These are phyloP conservation scores for Drosophila hydei DNA, from an alignment of 1,140 invertebrate species.

Conservation along the genomic window DNA sequence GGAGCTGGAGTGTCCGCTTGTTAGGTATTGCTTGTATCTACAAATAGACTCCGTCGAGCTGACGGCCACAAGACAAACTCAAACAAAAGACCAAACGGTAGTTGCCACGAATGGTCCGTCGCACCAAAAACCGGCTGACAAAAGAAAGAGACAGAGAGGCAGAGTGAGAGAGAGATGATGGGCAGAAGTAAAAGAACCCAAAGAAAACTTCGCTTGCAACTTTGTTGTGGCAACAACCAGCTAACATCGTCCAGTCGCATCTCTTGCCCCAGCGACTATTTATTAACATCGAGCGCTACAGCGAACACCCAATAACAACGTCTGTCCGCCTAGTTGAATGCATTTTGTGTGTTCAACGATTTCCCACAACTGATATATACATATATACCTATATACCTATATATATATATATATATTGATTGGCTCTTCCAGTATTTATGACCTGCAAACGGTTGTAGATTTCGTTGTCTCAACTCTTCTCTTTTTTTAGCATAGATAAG, in stretches of 20 bases:
- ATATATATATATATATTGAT: constrained; percentile 47
- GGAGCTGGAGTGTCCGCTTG: constrained; percentile 42
- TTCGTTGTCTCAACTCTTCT: neutral
- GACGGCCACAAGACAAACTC: constrained; percentile 77
- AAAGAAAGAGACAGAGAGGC: constrained; percentile 2
- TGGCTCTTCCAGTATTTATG: constrained; percentile 72
- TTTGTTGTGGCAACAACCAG: constrained; percentile 47
- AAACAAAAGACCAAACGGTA: constrained; percentile 81
- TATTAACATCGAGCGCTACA: constrained; percentile 43
- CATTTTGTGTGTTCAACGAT: constrained; percentile 76
- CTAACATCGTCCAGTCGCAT: constrained; percentile 11
- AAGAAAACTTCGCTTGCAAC: constrained; percentile 47
- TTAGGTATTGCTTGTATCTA: constrained; percentile 74
- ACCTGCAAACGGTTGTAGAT: constrained; percentile 39
- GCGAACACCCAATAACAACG: constrained; percentile 56
- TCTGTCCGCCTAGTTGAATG: constrained; percentile 44
- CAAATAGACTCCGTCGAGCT: constrained; percentile 69
- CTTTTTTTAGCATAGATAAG: constrained; percentile 36
- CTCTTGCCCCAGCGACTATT: constrained; percentile 50
- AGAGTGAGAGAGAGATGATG: neutral
- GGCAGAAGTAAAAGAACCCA: constrained; percentile 8
- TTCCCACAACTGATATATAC: constrained; percentile 73
- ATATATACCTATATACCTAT: constrained; percentile 50
- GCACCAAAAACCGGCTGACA: constrained; percentile 53
- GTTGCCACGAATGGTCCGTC: constrained; percentile 73